Evolutionary conservation across 2,113 vertebrate genomes (phyloP).

Genomic region (Microcebus tavaratra): DNA sequence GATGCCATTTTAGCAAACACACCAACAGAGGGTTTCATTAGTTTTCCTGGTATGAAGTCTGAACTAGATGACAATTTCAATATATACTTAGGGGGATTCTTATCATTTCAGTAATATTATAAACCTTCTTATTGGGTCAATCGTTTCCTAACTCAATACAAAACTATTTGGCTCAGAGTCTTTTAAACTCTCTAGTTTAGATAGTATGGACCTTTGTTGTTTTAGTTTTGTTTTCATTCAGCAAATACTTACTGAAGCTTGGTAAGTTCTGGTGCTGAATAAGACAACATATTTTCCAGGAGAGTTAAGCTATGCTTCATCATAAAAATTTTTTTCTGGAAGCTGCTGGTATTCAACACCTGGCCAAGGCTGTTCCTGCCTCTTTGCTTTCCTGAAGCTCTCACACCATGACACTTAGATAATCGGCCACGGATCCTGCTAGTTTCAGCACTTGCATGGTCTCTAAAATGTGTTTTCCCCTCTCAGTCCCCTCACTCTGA

Average conservation of each 20-base stretch:
- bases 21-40: not conserved
- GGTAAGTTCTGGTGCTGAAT: not conserved
- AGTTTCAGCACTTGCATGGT: not conserved
- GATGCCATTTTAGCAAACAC: not conserved
- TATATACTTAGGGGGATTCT: not conserved
- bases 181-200: not conserved
- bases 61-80: not conserved
- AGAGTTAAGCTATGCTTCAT: not conserved
- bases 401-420: not conserved
- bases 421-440: too few relatives aligned
- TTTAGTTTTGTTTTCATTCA: not conserved
- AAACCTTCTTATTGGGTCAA: not conserved
- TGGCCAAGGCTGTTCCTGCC: too few relatives aligned
- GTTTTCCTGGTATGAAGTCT: not conserved
- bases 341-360: not conserved
- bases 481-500: not conserved
- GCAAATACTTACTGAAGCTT: not conserved
- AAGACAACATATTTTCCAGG: not conserved
- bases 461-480: not conserved
- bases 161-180: not conserved
- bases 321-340: not conserved
- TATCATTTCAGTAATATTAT: not conserved
- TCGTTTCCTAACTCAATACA: not conserved
- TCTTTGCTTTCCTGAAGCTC: not conserved
- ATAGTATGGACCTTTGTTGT: not conserved